Evolutionary conservation across 1,140 invertebrate genomes (phyloP), one percentile per base, ranked within the genome.

Genomic region (Ladona fulva): DNA sequence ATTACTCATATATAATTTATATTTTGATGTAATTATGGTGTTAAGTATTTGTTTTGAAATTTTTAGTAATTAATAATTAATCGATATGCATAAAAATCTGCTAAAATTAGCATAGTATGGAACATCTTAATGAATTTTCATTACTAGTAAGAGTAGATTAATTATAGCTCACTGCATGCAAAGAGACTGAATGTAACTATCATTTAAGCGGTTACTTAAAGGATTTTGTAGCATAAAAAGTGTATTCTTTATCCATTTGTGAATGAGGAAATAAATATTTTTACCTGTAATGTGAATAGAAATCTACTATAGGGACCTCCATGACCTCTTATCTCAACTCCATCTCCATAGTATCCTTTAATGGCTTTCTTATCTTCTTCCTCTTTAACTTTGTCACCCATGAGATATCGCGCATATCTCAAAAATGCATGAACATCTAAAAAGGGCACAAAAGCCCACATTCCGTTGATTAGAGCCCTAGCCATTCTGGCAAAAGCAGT

Each of bases 401-500:
- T 66, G 16, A 66, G 52, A 66, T 16, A 19, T 16, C 52, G 52
- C 1, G 52, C n/a, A 22, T 66, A 66, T 22, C 52, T 66, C 52
- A 66, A 12, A 12, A 66, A 66, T 19, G 52, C 52, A 66, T 75
- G 74, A 1, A 82, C 77, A 42, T 88, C 82, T 0, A 88, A 76
- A 73, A 83, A 81, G 5, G 86, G 86, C 59, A 85, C 84, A 12
- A 89, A 78, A 0, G 85, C 83, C 85, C 78, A 86, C 16, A 87
- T 78, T 7, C 84, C 84, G 77, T 85, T 78, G 10, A 86, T 74
- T n/a, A 88, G 83, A 0, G 83, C 83, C 0, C 83, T 80, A 0
- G 85, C 80, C 85, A 87, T 85, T 78, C 85, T 84, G 78, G 85
- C 83, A 80, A 87, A 89, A 78, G 86, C 84, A 77, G 86, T 83